Evolutionary conservation across 2,888 invertebrate species (phyloP).

Genomic region (Schizaphis graminum): DNA sequence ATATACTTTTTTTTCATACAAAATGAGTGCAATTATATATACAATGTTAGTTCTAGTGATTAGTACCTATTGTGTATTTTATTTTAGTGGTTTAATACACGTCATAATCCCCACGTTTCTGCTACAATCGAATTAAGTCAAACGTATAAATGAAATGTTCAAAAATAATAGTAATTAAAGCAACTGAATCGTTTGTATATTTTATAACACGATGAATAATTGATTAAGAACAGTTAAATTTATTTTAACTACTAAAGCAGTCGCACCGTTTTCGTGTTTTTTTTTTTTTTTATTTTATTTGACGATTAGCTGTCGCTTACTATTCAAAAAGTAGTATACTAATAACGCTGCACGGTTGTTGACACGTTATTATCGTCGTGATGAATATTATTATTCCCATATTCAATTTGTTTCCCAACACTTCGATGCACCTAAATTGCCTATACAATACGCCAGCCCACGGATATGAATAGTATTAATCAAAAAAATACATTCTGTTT

Average conservation of each 20-base stretch:
- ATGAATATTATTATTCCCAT: background rate
- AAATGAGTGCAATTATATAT: background rate
- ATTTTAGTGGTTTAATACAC: no score
- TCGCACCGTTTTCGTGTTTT: background rate
- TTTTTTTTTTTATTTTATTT: no score
- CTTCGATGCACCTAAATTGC: background rate
- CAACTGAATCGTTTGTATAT: background rate
- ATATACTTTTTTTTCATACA: background rate
- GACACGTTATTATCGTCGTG: background rate
- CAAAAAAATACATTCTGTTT: background rate
- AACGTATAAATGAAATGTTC: background rate
- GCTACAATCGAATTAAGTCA: background rate
- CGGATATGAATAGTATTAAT: background rate
- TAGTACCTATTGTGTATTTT: background rate
- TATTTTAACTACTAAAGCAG: no score
- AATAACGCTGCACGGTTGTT: background rate
- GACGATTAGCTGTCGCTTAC: background rate
- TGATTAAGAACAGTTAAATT: background rate
- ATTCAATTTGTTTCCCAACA: background rate
- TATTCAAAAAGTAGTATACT: background rate
- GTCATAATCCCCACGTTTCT: no score
- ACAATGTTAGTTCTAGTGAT: background rate
- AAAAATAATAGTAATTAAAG: background rate
- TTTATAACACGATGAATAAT: background rate
- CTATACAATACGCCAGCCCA: background rate